These are phyloP conservation scores for Sminthurides bifidus DNA, from an alignment of 1,140 invertebrate species.

Conservation along the genomic window DNA sequence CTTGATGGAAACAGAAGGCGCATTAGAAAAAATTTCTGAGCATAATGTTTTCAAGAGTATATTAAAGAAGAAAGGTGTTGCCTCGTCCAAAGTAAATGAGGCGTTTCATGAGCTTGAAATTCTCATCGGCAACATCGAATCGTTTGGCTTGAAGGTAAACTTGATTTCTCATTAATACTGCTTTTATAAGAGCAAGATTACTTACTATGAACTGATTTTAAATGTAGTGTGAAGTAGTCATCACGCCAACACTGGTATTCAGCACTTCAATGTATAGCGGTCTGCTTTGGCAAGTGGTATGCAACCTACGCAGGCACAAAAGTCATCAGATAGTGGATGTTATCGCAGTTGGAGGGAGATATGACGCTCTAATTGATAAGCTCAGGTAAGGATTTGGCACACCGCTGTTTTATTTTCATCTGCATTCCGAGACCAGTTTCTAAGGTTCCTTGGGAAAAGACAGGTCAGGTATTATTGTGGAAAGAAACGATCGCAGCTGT, in stretches of 20 bases:
- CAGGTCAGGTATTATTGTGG: slow-evolving; percentile 7
- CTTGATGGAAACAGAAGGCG: slow-evolving; percentile 58
- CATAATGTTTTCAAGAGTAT: slow-evolving; percentile 44
- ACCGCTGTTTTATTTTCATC: background rate
- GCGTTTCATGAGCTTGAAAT: slow-evolving; percentile 59
- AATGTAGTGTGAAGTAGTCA: slow-evolving; percentile 45
- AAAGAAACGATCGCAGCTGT: slow-evolving; percentile 14
- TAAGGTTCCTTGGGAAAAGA: background rate
- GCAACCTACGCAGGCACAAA: slow-evolving; percentile 46
- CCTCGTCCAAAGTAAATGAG: slow-evolving; percentile 50
- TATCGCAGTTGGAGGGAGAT: slow-evolving; percentile 52
- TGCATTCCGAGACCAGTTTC: too few species aligned
- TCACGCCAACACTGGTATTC: slow-evolving; percentile 51
- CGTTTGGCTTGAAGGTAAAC: slow-evolving; percentile 58
- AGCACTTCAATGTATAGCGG: slow-evolving; percentile 55
- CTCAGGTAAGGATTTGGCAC: slow-evolving; percentile 35
- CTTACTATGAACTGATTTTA: slow-evolving; percentile 9
- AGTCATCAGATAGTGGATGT: slow-evolving; percentile 44
- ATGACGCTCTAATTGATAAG: slow-evolving; percentile 40
- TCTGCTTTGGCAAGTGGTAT: slow-evolving; percentile 57
- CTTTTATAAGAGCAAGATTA: background rate
- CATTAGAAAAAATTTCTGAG: slow-evolving; percentile 50
- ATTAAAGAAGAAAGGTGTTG: slow-evolving; percentile 49
- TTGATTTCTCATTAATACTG: slow-evolving; percentile 7
- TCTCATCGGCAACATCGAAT: slow-evolving; percentile 52